Evolutionary conservation across 2,113 vertebrate species (phyloP).

Genomic region (Gila orcuttii): DNA sequence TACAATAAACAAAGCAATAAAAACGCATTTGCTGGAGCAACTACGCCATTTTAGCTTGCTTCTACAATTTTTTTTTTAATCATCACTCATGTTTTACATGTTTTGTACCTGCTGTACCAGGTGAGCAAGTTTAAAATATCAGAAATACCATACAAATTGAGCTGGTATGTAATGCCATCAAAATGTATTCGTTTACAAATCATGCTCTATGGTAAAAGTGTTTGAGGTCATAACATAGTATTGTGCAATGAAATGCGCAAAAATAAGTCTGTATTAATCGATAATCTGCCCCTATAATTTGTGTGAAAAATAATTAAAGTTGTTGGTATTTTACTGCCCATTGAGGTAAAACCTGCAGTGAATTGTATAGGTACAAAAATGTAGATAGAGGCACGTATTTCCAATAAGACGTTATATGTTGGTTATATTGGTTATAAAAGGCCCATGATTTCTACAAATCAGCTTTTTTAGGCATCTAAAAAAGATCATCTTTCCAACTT

Average conservation of each 20-base stretch:
- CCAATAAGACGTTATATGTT: neutral
- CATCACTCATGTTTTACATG: neutral
- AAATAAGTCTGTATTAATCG: neutral
- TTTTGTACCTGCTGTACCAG: neutral
- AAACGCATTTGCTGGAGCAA: neutral
- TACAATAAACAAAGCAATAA: neutral
- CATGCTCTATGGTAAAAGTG: neutral
- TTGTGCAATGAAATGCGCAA: neutral
- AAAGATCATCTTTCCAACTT: neutral
- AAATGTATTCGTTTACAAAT: neutral
- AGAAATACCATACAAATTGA: neutral
- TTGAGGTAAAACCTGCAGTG: neutral
- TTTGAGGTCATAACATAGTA: neutral
- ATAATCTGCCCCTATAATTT: neutral
- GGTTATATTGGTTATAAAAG: neutral
- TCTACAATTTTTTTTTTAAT: neutral
- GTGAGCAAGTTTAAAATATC: neutral
- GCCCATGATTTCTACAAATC: neutral
- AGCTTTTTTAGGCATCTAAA: neutral
- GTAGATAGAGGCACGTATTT: neutral
- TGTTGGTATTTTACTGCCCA: too few relatives aligned
- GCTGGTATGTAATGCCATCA: neutral
- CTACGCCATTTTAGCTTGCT: neutral
- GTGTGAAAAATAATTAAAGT: neutral
- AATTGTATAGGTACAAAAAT: neutral